Evolutionary conservation across 2,888 invertebrate species (phyloP).

Genomic region (Timema cristinae): DNA sequence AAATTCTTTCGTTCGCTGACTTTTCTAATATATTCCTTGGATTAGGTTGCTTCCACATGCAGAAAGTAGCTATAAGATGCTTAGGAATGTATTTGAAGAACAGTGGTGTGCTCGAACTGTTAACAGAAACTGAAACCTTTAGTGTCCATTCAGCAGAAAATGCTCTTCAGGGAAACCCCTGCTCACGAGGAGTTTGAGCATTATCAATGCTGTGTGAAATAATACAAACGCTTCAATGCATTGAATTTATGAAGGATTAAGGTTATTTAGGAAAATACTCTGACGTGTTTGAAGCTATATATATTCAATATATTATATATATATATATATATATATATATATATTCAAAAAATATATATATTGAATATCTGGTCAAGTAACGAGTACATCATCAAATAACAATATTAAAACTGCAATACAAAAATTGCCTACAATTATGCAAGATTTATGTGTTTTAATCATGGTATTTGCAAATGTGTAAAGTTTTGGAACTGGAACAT

Average conservation of each 20-base stretch:
- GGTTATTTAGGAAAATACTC: background rate
- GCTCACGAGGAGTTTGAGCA: background rate
- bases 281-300: background rate
- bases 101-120: background rate
- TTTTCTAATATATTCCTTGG: conserved; percentile 6
- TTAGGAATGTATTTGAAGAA: background rate
- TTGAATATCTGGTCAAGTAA: too few relatives aligned
- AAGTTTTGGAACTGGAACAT: too few relatives aligned
- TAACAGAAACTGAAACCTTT: background rate
- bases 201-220: background rate
- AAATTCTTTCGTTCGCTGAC: background rate
- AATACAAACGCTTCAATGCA: background rate
- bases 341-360: too few relatives aligned
- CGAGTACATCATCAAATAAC: too few relatives aligned
- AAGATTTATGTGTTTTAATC: too few relatives aligned
- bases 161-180: background rate
- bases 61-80: background rate
- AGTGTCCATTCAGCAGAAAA: background rate
- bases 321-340: too few relatives aligned
- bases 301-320: too few relatives aligned
- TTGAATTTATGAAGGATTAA: background rate
- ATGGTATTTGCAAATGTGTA: too few relatives aligned
- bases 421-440: too few relatives aligned
- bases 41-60: background rate
- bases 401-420: too few relatives aligned